Evolutionary conservation across 2,888 invertebrate species (phyloP), one percentile per base, ranked within the genome.

Genomic region (Branchipolynoe longqiensis): DNA sequence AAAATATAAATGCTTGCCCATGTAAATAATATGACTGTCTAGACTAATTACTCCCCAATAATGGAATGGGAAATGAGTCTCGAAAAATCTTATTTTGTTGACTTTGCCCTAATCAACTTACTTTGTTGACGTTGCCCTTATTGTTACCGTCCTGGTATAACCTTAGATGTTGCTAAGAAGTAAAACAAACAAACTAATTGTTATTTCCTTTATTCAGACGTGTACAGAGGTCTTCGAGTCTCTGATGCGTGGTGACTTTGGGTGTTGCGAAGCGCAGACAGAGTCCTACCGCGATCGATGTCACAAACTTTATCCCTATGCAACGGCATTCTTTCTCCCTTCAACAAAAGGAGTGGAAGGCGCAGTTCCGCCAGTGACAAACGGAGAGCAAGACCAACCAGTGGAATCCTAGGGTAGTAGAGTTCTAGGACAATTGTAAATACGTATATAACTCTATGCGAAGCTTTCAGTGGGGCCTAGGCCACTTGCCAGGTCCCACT

Each of bases 141-240:
- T n/a, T n/a, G n/a, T n/a, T n/a, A n/a, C n/a, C n/a, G n/a, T n/a
- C n/a, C n/a, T n/a, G n/a, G n/a, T n/a, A n/a, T n/a, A n/a, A n/a
- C n/a, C n/a, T n/a, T n/a, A n/a, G n/a, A n/a, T n/a, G n/a, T n/a
- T n/a, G n/a, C n/a, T n/a, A n/a, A n/a, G n/a, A n/a, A n/a, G n/a
- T n/a, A n/a, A n/a, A n/a, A n/a, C n/a, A n/a, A n/a, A n/a, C n/a
- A n/a, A n/a, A n/a, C n/a, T n/a, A n/a, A n/a, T n/a, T 54, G 33
- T 87, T 62, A 74, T 58, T 78, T 62, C 78, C 83, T 41, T 84
- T 86, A 94, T 95, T n/a, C 94, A 97, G 96, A 96, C 95, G 91
- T 98, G 97, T 94, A 96, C 96, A 89, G 96, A 96, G 90, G 96
- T 97, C 86, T 95, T 97, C 90, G 96, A 96, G 89, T 96, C 96